A percentile compares a stretch with the other conserved stretches of the same genome.
phyloP scores from a whole-genome alignment of 2,888 invertebrate genomes.

The Ephialtes manifestator region DNA sequence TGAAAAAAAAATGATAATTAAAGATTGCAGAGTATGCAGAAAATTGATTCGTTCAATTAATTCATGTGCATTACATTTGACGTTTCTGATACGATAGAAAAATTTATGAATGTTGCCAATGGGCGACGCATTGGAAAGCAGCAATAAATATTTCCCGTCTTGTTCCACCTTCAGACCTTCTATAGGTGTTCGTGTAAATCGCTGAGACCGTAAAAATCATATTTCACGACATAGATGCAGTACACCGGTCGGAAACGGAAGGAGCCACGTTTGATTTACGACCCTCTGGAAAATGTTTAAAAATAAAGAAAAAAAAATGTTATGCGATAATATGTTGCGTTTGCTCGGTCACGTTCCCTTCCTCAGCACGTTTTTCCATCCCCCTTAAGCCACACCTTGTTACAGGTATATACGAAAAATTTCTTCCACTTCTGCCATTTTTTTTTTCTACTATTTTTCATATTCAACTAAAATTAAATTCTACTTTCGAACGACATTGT shows the following conservation, averaged over 20 bases:
- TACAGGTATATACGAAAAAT: not conserved
- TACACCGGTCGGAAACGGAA: constrained; percentile 25
- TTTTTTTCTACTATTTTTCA: not conserved
- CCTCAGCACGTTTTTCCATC: not conserved
- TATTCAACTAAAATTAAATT: not conserved
- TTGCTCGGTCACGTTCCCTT: not conserved
- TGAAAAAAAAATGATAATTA: not conserved
- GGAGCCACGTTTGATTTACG: constrained; percentile 26
- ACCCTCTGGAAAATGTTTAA: constrained; percentile 8
- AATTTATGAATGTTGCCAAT: not conserved
- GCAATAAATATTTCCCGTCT: constrained; percentile 8
- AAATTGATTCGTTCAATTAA: constrained; percentile 6
- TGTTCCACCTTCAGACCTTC: not conserved
- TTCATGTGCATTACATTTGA: not conserved
- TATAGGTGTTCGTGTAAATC: not conserved
- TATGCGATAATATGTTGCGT: not conserved
- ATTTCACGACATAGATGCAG: constrained; percentile 14
- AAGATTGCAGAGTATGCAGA: not conserved
- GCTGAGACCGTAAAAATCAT: constrained; percentile 1
- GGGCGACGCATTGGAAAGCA: not conserved
- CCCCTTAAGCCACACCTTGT: not conserved
- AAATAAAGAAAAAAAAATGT: not conserved
- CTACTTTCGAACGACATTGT: not conserved
- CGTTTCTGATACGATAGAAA: not conserved
- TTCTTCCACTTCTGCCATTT: not conserved